These are phyloP conservation scores for Clepsis dumicolana DNA, from an alignment of 2,888 invertebrate genomes.

Conservation along the genomic window DNA sequence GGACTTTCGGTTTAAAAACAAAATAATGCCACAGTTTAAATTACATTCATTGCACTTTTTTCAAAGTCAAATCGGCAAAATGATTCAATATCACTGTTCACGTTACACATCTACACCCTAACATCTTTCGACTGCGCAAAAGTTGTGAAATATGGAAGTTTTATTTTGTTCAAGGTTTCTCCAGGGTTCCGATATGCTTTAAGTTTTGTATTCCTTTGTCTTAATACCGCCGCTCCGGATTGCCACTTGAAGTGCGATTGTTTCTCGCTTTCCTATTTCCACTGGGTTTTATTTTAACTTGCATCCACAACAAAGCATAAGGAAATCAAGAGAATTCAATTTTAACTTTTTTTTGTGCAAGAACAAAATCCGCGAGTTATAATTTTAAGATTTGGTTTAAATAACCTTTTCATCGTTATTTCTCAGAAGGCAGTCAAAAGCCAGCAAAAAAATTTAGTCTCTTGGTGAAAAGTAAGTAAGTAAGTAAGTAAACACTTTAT, in stretches of 20 bases:
- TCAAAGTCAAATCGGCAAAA: too few species aligned
- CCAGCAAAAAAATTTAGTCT: too few species aligned
- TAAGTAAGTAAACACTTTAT: too few species aligned
- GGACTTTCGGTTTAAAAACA: too few species aligned
- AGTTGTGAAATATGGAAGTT: conserved; percentile 39
- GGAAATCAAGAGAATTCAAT: conserved; percentile 19
- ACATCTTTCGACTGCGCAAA: conserved; percentile 12
- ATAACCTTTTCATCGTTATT: not conserved
- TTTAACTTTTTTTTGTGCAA: not conserved
- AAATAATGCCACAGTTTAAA: too few species aligned
- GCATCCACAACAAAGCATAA: conserved; percentile 11
- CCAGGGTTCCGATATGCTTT: conserved; percentile 34
- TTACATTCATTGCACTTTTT: too few species aligned
- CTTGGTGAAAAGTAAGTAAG: too few species aligned
- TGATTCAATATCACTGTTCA: not conserved
- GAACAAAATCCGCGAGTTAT: not conserved
- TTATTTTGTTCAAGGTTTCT: conserved; percentile 38
- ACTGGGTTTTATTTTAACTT: conserved; percentile 32
- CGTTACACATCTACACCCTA: conserved; percentile 18
- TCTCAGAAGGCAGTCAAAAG: not conserved
- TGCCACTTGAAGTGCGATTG: conserved; percentile 34
- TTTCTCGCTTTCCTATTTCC: conserved; percentile 31
- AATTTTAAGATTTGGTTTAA: not conserved
- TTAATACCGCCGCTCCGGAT: conserved; percentile 11
- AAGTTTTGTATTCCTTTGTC: conserved; percentile 40